phyloP scores from a whole-genome alignment of 2,113 vertebrate genomes.

The Callocephalon fimbriatum region DNA sequence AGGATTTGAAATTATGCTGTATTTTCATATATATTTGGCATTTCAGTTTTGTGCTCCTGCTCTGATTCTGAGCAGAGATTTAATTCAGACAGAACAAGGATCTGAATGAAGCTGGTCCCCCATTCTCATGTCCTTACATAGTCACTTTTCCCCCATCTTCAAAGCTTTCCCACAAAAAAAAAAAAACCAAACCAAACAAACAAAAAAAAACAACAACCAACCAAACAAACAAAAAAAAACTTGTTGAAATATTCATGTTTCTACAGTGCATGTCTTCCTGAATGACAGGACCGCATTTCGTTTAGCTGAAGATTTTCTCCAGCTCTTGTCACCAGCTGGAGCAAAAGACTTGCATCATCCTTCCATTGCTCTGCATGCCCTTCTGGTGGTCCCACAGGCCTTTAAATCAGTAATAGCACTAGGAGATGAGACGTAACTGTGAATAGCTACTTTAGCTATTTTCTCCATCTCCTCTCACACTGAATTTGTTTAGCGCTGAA shows the following conservation, averaged over 20 bases:
- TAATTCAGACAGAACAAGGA: neutral
- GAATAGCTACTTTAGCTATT: fast-evolving
- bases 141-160: neutral
- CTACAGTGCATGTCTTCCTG: fast-evolving
- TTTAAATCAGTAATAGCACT: fast-evolving
- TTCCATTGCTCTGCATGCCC: fast-evolving
- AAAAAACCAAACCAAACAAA: neutral
- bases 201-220: neutral
- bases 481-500: neutral
- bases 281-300: neutral
- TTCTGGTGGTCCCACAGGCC: neutral
- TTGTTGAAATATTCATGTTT: fast-evolving
- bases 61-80: neutral
- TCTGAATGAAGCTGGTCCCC: neutral
- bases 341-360: fast-evolving
- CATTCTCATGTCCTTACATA: neutral
- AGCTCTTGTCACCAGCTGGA: too few species aligned
- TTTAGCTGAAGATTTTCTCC: neutral
- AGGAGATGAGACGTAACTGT: fast-evolving
- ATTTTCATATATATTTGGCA: neutral
- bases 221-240: neutral
- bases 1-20: neutral
- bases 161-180: neutral
- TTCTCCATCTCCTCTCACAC: neutral
- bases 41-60: neutral